phyloP scores from a whole-genome alignment of 1,140 invertebrate genomes.

The Hycleus phaleratus region DNA sequence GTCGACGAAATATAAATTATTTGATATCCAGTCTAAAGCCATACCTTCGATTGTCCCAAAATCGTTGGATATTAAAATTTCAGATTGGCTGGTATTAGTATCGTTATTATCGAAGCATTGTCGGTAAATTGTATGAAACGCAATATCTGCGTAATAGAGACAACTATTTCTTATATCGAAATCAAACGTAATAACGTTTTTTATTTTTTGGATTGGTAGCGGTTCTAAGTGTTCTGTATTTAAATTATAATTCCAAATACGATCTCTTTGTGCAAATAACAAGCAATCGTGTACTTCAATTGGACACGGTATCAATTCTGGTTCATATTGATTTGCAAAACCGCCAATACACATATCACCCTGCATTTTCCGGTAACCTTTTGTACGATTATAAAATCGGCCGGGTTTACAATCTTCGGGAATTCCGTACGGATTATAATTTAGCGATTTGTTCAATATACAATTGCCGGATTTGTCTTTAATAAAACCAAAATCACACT shows the following conservation, averaged over 20 bases:
- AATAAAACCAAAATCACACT: conserved; percentile 60
- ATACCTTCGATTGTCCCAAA: conserved; percentile 84
- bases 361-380: conserved; percentile 75
- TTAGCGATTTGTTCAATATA: conserved; percentile 49
- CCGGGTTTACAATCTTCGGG: conserved; percentile 62
- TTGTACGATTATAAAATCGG: conserved; percentile 70
- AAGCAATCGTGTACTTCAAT: conserved; percentile 68
- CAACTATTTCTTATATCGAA: conserved; percentile 81
- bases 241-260: conserved; percentile 66
- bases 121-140: conserved; percentile 67
- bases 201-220: conserved; percentile 61
- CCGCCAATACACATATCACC: conserved; percentile 72
- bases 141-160: conserved; percentile 83
- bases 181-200: conserved; percentile 80
- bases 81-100: conserved; percentile 40
- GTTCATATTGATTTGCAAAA: conserved; percentile 57
- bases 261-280: conserved; percentile 65
- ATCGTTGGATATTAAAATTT: conserved; percentile 64
- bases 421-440: conserved; percentile 58
- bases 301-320: conserved; percentile 60
- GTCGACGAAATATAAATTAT: conserved; percentile 88
- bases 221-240: conserved; percentile 49
- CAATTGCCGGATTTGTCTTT: conserved; percentile 45
- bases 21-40: conserved; percentile 89
- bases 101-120: conserved; percentile 52